Evolutionary conservation across 2,888 invertebrate genomes (phyloP), one percentile per base, ranked within the genome.

Genomic region (Beris chalybata): DNA sequence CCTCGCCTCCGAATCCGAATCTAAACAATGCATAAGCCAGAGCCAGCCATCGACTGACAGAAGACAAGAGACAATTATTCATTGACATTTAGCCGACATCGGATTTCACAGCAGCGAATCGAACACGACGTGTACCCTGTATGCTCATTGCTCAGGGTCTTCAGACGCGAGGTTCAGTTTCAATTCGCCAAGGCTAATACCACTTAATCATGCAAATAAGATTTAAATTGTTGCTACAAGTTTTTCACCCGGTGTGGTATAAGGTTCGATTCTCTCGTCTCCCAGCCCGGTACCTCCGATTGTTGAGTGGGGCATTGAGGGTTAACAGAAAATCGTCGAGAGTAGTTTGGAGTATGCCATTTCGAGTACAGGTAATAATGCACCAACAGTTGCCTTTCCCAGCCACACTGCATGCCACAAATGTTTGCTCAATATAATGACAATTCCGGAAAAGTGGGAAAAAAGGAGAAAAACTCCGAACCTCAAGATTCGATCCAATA

Each of bases 181-280:
- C 54, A 47, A 65, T 58, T 61, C 53, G 12, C 50, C 58, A 59
- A 44, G 45, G 67, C 64, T 57, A 65, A 65, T 64, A 43, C 61
- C 59, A 59, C 44, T 64, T 65, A 67, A 67, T 65, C 67, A 67
- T 67, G 67, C 65, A 64, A 67, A 64, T 58, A 31, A 57, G 64
- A 57, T 57, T 64, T 64, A 45, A 54, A 64, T 38, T 54, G 54
- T 59, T 44, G 11, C 48, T 11, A 15, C 52, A 52, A 52, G 9
- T 52, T 52, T 11, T 29, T 15, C 11, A 5, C 13, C 29, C 29
- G 15, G 29, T 22, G 13, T 52, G 15, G 11, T 29, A 15, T 52
- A 22, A 22, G 22, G 22, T 22, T 22, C 22, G 22, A 22, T 2
- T 52, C 52, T n/a, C 52, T 52, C 9, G 52, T 22, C 11, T 13